These are phyloP conservation scores for Sinocyclocheilus grahami DNA, from an alignment of 2,113 vertebrate species.

Conservation along the genomic window DNA sequence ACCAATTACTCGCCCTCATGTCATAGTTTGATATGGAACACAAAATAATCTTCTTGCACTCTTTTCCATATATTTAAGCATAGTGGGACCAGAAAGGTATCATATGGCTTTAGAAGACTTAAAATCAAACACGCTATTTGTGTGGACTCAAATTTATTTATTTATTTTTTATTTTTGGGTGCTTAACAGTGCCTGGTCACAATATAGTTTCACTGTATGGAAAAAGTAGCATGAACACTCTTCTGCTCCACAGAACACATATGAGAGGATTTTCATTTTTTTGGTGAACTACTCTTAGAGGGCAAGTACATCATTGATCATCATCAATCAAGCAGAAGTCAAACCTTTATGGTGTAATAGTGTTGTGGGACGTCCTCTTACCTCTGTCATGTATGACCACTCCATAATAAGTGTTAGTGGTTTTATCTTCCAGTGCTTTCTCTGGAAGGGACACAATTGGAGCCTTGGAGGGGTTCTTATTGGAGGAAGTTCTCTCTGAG, in stretches of 20 bases:
- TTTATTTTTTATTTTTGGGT: not conserved
- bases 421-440: constrained; percentile 76
- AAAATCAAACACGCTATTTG: not conserved
- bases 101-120: too few relatives aligned
- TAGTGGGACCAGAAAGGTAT: not conserved
- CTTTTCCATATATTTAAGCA: not conserved
- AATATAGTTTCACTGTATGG: not conserved
- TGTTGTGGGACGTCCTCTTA: constrained; percentile 52
- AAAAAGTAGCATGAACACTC: not conserved
- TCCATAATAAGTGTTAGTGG: constrained; percentile 81
- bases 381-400: constrained; percentile 90
- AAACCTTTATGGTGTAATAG: not conserved
- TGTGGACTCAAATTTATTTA: not conserved
- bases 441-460: constrained; percentile 76
- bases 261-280: not conserved
- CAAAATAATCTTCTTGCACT: not conserved
- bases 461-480: constrained; percentile 80
- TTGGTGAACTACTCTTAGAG: not conserved
- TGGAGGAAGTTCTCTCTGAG: constrained; percentile 83
- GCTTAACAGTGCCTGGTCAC: not conserved
- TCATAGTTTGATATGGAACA: not conserved
- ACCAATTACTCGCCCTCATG: not conserved
- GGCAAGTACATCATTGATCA: constrained; percentile 44
- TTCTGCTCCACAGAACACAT: not conserved
- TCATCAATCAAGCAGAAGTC: constrained; percentile 64